Evolutionary conservation across 2,113 vertebrate species (phyloP).

Genomic region (Heterotilapia buettikoferi): DNA sequence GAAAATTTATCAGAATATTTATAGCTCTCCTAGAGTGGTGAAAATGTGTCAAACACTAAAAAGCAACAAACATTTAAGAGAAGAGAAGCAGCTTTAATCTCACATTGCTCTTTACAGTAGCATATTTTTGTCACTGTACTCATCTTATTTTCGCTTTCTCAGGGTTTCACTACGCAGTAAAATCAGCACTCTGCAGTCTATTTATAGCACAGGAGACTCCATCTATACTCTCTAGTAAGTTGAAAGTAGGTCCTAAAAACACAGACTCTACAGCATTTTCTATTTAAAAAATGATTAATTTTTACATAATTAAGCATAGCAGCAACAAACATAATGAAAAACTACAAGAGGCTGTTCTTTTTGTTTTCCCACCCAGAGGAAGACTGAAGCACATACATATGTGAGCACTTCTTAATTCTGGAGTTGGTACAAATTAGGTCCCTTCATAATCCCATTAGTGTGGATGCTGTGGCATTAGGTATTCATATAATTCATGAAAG

Average conservation of each 20-base stretch:
- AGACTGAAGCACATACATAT: not conserved
- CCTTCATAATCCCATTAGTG: not conserved
- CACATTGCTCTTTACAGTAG: not conserved
- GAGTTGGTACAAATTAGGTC: not conserved
- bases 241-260: not conserved
- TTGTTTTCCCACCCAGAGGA: not conserved
- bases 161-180: not conserved
- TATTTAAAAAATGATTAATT: not conserved
- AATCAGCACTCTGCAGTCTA: not conserved
- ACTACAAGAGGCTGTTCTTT: not conserved
- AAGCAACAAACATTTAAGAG: not conserved
- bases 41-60: not conserved
- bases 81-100: not conserved
- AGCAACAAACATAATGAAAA: not conserved
- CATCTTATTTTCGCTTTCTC: constrained; percentile 6
- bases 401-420: not conserved
- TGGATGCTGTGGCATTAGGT: not conserved
- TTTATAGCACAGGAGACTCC: constrained; percentile 30
- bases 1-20: not conserved
- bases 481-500: not conserved
- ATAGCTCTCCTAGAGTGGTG: not conserved
- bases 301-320: not conserved
- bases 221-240: not conserved
- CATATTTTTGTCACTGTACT: not conserved
- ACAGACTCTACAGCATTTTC: not conserved